phyloP scores from a whole-genome alignment of 2,113 vertebrate species.

The Heterotilapia buettikoferi region DNA sequence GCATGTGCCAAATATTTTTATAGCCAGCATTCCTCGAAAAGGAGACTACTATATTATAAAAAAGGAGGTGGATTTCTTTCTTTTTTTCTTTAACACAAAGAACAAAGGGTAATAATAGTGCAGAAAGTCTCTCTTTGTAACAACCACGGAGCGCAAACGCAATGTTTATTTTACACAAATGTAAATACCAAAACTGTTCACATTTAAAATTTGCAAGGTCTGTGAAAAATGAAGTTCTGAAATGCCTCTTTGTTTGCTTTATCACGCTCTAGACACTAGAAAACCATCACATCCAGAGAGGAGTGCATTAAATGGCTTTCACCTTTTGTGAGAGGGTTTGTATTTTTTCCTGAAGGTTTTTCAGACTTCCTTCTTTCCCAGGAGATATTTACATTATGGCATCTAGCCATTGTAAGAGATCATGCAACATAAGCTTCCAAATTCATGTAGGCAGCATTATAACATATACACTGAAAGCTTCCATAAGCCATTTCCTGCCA shows the following conservation, averaged over 20 bases:
- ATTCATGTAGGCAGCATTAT: not conserved
- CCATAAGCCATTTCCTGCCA: not conserved
- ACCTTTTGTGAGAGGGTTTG: not conserved
- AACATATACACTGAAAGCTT: not conserved
- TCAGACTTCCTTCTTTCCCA: not conserved
- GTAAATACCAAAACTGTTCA: not conserved
- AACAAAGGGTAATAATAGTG: not conserved
- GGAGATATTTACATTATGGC: not conserved
- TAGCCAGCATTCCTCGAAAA: not conserved
- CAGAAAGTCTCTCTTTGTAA: not conserved
- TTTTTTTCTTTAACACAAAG: not conserved
- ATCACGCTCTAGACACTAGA: not conserved
- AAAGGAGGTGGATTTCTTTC: not conserved
- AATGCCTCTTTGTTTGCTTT: not conserved
- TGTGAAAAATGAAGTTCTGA: not conserved
- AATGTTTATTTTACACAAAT: not conserved
- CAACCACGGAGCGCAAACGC: accelerated
- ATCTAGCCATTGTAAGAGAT: not conserved
- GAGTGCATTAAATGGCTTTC: not conserved
- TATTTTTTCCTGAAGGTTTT: not conserved
- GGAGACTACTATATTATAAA: not conserved
- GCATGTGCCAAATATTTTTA: not conserved
- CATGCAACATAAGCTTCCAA: not conserved
- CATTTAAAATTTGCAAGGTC: not conserved
- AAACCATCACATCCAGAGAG: not conserved